phyloP scores from a whole-genome alignment of 30 jellyfish, hydroid and myxozoan genomes.

The Chrysaora quinquecirrha region DNA sequence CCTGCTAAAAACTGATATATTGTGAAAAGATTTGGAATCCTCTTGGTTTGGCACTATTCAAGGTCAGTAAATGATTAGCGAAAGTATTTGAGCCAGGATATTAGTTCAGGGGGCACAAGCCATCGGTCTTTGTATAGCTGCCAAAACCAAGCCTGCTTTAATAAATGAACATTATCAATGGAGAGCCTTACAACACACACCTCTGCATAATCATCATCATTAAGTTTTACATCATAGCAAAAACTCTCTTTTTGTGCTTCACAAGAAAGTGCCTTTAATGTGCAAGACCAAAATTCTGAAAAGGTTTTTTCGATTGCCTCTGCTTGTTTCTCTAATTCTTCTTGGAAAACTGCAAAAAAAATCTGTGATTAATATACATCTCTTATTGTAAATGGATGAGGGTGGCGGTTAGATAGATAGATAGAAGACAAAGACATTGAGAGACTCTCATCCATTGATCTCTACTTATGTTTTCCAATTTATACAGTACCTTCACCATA shows the following conservation, averaged over 20 bases:
- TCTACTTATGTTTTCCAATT: background rate
- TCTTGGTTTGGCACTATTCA: too few species aligned
- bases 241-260: background rate
- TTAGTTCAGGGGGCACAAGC: too few species aligned
- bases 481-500: conserved; percentile 50
- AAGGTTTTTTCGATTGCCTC: conserved; percentile 24
- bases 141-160: too few species aligned
- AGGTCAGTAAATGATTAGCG: too few species aligned
- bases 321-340: conserved; percentile 56
- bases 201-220: conserved; percentile 2
- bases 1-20: too few species aligned
- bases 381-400: background rate
- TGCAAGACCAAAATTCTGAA: conserved; percentile 21
- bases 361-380: background rate
- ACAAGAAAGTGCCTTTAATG: conserved; percentile 28
- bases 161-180: too few species aligned
- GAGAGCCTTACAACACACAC: too few species aligned
- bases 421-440: background rate
- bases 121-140: too few species aligned
- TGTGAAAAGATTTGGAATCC: too few species aligned
- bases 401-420: background rate
- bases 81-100: too few species aligned
- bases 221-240: conserved; percentile 25
- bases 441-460: background rate
- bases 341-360: conserved; percentile 3